Percentiles rank a stretch among this genome's conserved stretches.
phyloP scores from a whole-genome alignment of 2,888 invertebrate genomes.

The Drosophila mulleri region DNA sequence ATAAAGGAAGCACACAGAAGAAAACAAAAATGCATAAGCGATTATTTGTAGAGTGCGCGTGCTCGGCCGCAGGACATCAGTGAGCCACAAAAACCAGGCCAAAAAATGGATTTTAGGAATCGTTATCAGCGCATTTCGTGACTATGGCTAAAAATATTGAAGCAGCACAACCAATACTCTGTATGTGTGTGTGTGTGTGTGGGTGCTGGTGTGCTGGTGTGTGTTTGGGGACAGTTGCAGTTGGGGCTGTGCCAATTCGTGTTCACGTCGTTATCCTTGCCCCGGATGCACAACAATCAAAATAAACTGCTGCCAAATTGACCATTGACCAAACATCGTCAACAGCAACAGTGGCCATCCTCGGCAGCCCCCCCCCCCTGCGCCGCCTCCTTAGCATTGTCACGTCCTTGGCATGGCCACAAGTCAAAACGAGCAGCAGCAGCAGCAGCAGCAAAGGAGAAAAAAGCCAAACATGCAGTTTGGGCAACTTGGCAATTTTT shows the following conservation, averaged over 20 bases:
- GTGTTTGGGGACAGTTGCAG: constrained; percentile 41
- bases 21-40: constrained; percentile 52
- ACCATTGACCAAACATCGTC: constrained; percentile 77
- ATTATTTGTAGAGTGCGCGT: constrained; percentile 46
- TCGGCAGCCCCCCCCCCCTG: neutral
- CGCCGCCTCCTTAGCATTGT: constrained; percentile 50
- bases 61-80: constrained; percentile 38
- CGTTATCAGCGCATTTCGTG: constrained; percentile 74
- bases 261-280: constrained; percentile 77
- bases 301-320: constrained; percentile 82
- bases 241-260: constrained; percentile 63
- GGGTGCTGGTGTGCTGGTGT: neutral
- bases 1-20: neutral
- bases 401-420: constrained; percentile 60
- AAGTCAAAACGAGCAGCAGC: constrained; percentile 50
- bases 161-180: constrained; percentile 1
- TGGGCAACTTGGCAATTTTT: constrained; percentile 35
- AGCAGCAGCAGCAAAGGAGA: constrained; percentile 11
- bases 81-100: constrained; percentile 8
- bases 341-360: constrained; percentile 31
- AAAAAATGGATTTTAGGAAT: constrained; percentile 31
- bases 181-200: neutral
- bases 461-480: constrained; percentile 35
- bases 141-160: constrained; percentile 64
- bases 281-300: constrained; percentile 79